Evolutionary conservation across 2,113 vertebrate species (phyloP).

Genomic region (Morone saxatilis): DNA sequence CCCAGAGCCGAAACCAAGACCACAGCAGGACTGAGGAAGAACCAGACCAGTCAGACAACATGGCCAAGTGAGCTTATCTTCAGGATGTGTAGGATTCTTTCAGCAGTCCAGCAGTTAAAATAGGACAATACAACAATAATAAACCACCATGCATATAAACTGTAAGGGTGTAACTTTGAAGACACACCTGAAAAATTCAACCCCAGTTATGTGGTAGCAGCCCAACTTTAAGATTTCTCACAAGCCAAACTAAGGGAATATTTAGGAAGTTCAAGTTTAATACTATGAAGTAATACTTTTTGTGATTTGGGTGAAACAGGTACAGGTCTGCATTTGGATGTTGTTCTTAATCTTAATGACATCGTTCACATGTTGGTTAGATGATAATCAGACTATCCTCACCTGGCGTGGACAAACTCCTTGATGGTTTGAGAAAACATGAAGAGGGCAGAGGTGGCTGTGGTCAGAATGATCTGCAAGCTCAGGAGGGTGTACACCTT

Average conservation of each 20-base stretch:
- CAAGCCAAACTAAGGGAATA: too few relatives aligned
- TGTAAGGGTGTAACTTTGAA: not conserved
- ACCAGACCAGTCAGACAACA: not conserved
- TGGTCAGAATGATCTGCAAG: slow-evolving; percentile 92
- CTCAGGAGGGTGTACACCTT: slow-evolving; percentile 96
- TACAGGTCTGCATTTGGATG: too few relatives aligned
- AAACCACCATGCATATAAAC: not conserved
- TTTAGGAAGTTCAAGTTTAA: too few relatives aligned
- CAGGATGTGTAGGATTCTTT: too few relatives aligned
- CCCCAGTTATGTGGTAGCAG: not conserved
- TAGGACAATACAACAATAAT: not conserved
- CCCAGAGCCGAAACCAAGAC: slow-evolving; percentile 88
- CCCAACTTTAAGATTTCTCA: not conserved
- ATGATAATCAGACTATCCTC: slow-evolving; percentile 28
- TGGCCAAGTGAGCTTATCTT: too few relatives aligned
- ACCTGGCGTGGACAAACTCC: slow-evolving; percentile 92
- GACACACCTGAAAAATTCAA: not conserved
- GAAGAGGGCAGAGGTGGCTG: slow-evolving; percentile 89
- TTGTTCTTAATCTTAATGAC: not conserved
- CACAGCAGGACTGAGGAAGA: slow-evolving; percentile 87
- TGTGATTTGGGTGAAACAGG: too few relatives aligned
- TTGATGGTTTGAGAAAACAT: slow-evolving; percentile 88
- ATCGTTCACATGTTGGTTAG: not conserved
- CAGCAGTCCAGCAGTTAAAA: not conserved
- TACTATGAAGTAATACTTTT: too few relatives aligned